Conservation (phyloP, 1,140 invertebrate genomes). For the Ladona fulva region DNA sequence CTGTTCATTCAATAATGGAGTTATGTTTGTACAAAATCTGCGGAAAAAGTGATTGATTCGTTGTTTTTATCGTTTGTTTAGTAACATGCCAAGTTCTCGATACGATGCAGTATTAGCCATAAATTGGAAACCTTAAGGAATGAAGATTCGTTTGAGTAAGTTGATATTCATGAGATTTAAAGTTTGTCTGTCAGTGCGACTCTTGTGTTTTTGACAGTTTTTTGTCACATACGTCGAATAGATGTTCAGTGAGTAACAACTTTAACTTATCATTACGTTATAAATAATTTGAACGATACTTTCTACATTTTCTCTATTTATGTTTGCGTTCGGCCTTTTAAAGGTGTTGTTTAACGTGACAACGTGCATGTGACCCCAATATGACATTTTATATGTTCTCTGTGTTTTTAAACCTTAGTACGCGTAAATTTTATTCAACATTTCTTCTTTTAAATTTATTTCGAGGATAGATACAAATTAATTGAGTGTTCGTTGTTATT, state of each 20-base stretch:
- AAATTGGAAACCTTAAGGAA: neutral
- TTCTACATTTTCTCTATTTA: too few relatives aligned
- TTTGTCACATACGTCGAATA: neutral
- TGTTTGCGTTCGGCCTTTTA: neutral
- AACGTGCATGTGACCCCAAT: slow-evolving; percentile 7
- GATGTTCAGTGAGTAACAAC: too few relatives aligned
- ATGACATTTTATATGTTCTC: neutral
- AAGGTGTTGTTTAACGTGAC: neutral
- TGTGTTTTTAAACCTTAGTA: neutral
- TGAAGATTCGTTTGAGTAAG: neutral
- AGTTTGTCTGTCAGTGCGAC: neutral
- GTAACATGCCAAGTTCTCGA: neutral
- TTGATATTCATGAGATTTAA: neutral
- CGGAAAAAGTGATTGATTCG: neutral
- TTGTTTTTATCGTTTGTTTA: neutral
- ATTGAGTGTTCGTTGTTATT: neutral
- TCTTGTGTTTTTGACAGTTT: slow-evolving; percentile 4
- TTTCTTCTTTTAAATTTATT: neutral
- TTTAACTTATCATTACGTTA: too few relatives aligned
- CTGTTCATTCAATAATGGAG: slow-evolving; percentile 6
- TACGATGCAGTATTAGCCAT: neutral
- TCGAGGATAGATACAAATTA: neutral
- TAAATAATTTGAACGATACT: too few relatives aligned
- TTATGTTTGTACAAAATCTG: slow-evolving; percentile 3
- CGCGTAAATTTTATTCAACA: too few relatives aligned